Conservation (phyloP, 2,888 invertebrate species). For the Camponotus fellah region DNA sequence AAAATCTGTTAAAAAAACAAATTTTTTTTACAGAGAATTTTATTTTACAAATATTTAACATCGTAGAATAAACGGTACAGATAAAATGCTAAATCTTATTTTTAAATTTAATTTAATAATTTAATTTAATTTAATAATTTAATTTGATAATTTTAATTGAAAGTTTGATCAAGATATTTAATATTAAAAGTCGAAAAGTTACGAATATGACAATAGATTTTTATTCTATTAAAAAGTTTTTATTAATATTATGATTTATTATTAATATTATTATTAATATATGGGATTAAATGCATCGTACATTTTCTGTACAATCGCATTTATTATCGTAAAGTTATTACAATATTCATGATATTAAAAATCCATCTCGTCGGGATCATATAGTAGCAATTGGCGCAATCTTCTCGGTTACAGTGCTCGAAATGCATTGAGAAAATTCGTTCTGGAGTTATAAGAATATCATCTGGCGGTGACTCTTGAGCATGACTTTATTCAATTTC, state of each 20-base stretch:
- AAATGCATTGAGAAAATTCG: slow-evolving; percentile 41
- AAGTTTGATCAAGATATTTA: slow-evolving; percentile 6
- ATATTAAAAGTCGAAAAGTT: background rate
- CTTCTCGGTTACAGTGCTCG: background rate
- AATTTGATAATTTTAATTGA: background rate
- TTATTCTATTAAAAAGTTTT: background rate
- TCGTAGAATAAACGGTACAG: background rate
- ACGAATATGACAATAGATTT: background rate
- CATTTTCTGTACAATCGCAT: background rate
- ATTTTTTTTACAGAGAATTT: background rate
- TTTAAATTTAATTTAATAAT: background rate
- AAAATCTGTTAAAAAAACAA: background rate
- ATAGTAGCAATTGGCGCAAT: slow-evolving; percentile 14
- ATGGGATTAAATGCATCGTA: background rate
- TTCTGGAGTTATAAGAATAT: slow-evolving; percentile 36
- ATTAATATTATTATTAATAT: background rate
- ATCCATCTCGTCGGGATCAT: background rate
- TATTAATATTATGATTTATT: background rate
- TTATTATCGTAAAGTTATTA: slow-evolving; percentile 26
- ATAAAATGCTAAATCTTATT: background rate
- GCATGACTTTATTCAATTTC: slow-evolving; percentile 49
- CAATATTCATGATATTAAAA: slow-evolving; percentile 58
- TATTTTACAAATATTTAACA: background rate
- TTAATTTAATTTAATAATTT: background rate
- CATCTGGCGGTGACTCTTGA: slow-evolving; percentile 39